These are phyloP conservation scores for Seriola aureovittata DNA, from an alignment of 2,113 vertebrate genomes.

Conservation along the genomic window DNA sequence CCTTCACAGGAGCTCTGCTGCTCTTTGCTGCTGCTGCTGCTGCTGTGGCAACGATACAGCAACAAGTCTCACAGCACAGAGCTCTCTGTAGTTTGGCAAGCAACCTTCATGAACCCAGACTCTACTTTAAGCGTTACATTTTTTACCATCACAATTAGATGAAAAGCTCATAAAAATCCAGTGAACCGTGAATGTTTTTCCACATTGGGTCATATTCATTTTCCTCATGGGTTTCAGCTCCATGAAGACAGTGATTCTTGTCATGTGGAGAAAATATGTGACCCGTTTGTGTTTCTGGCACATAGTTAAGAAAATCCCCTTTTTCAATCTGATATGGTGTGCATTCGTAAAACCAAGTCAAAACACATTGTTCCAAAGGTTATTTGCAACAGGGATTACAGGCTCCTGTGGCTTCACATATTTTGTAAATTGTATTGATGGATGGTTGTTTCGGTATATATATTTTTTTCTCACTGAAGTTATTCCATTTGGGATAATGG, in stretches of 20 bases:
- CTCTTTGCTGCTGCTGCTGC: constrained; percentile 52
- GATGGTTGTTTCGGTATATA: not conserved
- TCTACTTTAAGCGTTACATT: constrained; percentile 43
- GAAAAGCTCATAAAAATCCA: constrained; percentile 45
- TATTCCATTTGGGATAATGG: constrained; percentile 14
- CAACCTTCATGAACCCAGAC: constrained; percentile 54
- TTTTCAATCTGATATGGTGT: constrained; percentile 14
- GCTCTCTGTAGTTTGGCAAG: constrained; percentile 55
- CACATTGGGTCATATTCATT: constrained; percentile 39
- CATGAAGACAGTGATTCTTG: constrained; percentile 26
- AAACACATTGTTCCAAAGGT: constrained; percentile 22
- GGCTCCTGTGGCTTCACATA: constrained; percentile 24
- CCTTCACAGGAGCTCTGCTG: constrained; percentile 65
- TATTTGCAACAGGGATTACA: constrained; percentile 40
- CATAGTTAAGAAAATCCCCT: constrained; percentile 7
- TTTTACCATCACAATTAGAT: constrained; percentile 42
- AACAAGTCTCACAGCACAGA: constrained; percentile 66
- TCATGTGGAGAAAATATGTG: constrained; percentile 31
- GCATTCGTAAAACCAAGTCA: constrained; percentile 32
- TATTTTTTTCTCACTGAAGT: not conserved
- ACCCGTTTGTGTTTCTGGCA: constrained; percentile 21
- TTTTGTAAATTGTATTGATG: constrained; percentile 28
- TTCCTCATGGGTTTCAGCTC: constrained; percentile 15
- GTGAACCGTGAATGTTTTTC: constrained; percentile 52
- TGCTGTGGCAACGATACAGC: constrained; percentile 75